Conservation (phyloP, 2,888 invertebrate species). For the Ommatoiulus sabulosus region DNA sequence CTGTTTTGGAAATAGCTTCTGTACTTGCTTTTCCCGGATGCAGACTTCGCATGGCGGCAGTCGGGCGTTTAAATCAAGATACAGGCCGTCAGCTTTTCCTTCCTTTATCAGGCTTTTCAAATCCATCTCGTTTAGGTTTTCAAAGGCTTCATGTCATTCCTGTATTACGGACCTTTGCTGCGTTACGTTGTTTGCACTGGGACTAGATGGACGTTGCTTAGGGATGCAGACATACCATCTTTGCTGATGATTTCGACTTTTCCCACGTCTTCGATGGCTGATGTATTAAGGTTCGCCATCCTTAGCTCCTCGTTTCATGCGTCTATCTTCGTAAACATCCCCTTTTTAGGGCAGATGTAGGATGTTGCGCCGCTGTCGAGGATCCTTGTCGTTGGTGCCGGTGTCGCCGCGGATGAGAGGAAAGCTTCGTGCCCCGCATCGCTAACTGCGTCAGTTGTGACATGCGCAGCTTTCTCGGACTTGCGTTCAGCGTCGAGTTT, state of each 20-base stretch:
- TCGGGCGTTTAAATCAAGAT: background rate
- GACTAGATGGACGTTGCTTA: constrained; percentile 13
- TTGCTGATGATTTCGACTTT: background rate
- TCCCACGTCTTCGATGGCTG: background rate
- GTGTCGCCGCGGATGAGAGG: background rate
- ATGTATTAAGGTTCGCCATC: constrained; percentile 14
- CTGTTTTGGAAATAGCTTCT: background rate
- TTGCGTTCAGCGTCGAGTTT: too few relatives aligned
- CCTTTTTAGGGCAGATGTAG: background rate
- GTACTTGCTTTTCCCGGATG: background rate
- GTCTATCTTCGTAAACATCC: background rate
- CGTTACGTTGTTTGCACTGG: background rate
- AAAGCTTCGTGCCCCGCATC: background rate
- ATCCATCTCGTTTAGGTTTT: background rate
- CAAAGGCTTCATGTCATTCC: background rate
- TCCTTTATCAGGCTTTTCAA: background rate
- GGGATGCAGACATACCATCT: background rate
- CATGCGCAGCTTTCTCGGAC: background rate
- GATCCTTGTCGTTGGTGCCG: background rate
- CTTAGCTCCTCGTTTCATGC: background rate
- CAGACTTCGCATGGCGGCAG: background rate
- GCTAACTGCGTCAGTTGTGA: background rate
- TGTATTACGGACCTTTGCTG: background rate
- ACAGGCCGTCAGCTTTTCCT: background rate
- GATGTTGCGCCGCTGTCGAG: background rate